Evolutionary conservation across 2,797 vertebrate genomes (phyloP).

Genomic region (Octomys mimax): DNA sequence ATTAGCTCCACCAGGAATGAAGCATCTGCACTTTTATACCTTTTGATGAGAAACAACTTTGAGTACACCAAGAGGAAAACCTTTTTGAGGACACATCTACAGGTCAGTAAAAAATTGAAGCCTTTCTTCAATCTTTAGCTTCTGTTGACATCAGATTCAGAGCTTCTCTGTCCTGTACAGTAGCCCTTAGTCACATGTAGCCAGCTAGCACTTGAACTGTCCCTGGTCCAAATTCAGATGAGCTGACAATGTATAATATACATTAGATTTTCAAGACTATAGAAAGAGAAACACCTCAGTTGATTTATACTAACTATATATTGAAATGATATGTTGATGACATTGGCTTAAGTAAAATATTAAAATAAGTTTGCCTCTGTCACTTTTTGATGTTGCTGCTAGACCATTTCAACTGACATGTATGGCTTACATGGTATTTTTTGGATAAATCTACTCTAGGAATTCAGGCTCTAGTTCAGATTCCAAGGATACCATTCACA

Average conservation of each 20-base stretch:
- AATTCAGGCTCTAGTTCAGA: neutral
- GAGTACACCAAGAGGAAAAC: constrained; percentile 97
- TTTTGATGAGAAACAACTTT: constrained; percentile 98
- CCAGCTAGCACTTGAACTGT: neutral
- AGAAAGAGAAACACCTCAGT: constrained; percentile 16
- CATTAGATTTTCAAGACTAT: neutral
- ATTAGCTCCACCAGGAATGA: constrained; percentile 94
- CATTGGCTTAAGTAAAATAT: constrained; percentile 10
- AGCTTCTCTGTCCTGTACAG: neutral
- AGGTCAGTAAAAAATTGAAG: constrained; percentile 90
- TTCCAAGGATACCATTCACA: neutral
- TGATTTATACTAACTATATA: neutral
- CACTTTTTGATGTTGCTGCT: neutral
- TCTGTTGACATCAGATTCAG: constrained; percentile 16
- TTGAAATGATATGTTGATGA: constrained; percentile 15
- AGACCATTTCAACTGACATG: neutral
- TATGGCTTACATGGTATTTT: neutral
- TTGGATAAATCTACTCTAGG: neutral
- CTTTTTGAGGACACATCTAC: constrained; percentile 96
- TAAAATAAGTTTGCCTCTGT: constrained; percentile 33
- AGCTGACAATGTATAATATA: neutral
- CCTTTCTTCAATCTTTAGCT: neutral
- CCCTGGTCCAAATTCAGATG: neutral
- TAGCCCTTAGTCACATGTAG: neutral
- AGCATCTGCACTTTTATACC: constrained; percentile 96